These are phyloP conservation scores for Typhlichthys subterraneus DNA, from an alignment of 2,797 vertebrate species.

Conservation along the genomic window DNA sequence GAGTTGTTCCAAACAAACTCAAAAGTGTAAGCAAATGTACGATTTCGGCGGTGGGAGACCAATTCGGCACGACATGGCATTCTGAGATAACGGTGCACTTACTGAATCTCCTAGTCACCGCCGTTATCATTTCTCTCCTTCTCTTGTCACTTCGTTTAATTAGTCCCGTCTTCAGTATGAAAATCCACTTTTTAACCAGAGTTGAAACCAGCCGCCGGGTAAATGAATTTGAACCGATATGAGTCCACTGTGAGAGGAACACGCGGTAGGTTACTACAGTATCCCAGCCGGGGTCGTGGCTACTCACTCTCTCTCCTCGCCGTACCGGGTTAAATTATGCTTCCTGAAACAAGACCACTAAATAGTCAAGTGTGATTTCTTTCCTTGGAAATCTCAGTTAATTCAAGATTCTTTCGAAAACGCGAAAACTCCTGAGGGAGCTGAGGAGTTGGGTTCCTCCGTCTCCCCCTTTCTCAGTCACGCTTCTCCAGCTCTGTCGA, in stretches of 20 bases:
- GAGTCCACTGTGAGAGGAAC: constrained; percentile 50
- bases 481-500: constrained; percentile 52
- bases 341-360: constrained; percentile 15
- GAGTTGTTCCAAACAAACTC: no score
- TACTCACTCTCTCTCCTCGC: constrained; percentile 40
- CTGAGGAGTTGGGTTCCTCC: constrained; percentile 30
- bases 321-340: constrained; percentile 46
- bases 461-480: constrained; percentile 56
- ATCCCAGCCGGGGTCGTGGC: constrained; percentile 57
- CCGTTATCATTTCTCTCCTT: constrained; percentile 75
- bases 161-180: constrained; percentile 60
- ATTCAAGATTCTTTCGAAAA: constrained; percentile 19
- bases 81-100: constrained; percentile 59
- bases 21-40: background rate
- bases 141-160: constrained; percentile 43
- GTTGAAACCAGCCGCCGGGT: constrained; percentile 12
- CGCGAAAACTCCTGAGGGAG: constrained; percentile 30
- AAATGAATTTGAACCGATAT: constrained; percentile 9
- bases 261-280: constrained; percentile 59
- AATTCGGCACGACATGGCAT: background rate
- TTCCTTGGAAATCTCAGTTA: constrained; percentile 30
- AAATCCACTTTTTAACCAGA: constrained; percentile 64
- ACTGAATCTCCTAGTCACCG: constrained; percentile 75
- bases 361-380: constrained; percentile 16
- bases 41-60: background rate